phyloP scores from a whole-genome alignment of 23 tunicate genomes.

The Halocynthia roretzi region DNA sequence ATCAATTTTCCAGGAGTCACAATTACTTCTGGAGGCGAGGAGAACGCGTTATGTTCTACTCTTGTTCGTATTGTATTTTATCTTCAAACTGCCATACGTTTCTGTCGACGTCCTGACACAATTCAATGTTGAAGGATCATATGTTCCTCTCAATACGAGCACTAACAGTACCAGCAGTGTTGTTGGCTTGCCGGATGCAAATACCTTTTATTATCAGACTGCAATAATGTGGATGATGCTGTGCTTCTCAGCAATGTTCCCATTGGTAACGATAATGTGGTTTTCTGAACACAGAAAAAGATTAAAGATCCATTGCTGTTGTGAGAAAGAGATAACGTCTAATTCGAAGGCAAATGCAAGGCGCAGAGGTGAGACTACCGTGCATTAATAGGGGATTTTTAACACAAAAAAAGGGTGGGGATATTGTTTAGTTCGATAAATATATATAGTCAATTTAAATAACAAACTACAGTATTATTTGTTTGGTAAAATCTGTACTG shows the following conservation, averaged over 20 bases:
- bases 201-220: conserved; percentile 62
- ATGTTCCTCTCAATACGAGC: background rate
- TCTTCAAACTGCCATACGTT: conserved; percentile 66
- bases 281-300: conserved; percentile 17
- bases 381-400: no score
- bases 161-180: background rate
- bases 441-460: no score
- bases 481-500: no score
- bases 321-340: background rate
- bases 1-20: conserved; percentile 39
- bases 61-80: conserved; percentile 41
- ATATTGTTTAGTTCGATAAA: no score
- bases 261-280: conserved; percentile 48
- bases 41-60: conserved; percentile 31
- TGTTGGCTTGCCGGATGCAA: conserved; percentile 11
- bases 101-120: conserved; percentile 49
- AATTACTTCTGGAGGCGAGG: conserved; percentile 40
- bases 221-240: conserved; percentile 78
- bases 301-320: background rate
- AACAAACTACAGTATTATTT: no score
- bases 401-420: no score
- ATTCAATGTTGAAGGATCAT: conserved; percentile 14
- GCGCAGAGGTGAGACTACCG: no score
- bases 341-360: no score
- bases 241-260: conserved; percentile 62